A percentile compares a stretch with the other conserved stretches of the same genome.
phyloP scores from a whole-genome alignment of 2,113 vertebrate species.

The Callaeas wilsoni region DNA sequence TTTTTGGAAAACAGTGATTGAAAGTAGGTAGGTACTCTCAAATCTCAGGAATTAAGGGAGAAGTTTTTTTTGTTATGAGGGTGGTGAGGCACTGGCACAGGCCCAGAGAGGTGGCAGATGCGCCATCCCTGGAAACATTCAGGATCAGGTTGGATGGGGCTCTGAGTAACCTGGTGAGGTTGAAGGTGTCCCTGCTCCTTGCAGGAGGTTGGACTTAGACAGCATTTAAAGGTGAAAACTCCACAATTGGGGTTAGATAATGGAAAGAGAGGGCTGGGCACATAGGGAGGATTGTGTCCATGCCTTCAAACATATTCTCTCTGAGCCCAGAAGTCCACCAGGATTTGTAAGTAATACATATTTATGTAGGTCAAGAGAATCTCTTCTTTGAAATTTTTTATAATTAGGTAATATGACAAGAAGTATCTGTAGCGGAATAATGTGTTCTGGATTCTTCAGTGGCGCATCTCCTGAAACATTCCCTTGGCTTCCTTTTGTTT shows the following conservation, averaged over 20 bases:
- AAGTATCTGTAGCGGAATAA: background rate
- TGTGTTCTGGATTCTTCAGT: background rate
- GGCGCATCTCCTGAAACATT: background rate
- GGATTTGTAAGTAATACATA: background rate
- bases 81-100: background rate
- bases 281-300: background rate
- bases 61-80: background rate
- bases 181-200: background rate
- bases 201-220: background rate
- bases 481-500: background rate
- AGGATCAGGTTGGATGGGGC: background rate
- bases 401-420: background rate
- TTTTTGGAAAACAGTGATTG: background rate
- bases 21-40: background rate
- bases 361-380: background rate
- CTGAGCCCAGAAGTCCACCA: background rate
- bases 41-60: background rate
- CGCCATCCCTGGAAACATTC: background rate
- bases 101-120: background rate
- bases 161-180: background rate
- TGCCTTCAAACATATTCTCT: background rate
- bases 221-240: background rate
- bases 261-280: background rate
- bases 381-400: background rate
- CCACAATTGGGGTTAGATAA: background rate